Evolutionary conservation across 2,888 invertebrate species (phyloP).

Genomic region (Eubasilissa splendida): DNA sequence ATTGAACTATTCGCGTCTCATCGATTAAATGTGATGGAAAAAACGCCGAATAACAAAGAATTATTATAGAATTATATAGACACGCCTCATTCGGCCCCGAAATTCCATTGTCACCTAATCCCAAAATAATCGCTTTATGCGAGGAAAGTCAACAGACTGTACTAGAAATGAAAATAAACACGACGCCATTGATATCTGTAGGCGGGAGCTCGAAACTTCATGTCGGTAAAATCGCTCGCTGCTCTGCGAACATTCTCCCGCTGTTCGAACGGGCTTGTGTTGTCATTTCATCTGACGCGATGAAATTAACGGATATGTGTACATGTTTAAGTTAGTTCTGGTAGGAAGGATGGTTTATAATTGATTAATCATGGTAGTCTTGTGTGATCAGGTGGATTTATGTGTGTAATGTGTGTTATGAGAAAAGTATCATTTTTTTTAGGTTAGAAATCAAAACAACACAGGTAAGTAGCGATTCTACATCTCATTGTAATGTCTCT

Average conservation of each 20-base stretch:
- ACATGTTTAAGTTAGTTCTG: no score
- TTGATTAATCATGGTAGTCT: no score
- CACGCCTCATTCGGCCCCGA: constrained; percentile 2
- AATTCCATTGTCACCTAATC: constrained; percentile 17
- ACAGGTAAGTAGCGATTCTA: no score
- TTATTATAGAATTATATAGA: constrained; percentile 1
- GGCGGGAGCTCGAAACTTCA: constrained; percentile 9
- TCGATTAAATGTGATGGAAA: not conserved
- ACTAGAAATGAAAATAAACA: constrained; percentile 37
- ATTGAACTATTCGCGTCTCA: no score
- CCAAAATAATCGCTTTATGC: constrained; percentile 13
- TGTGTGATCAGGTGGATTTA: no score
- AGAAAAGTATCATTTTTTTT: no score
- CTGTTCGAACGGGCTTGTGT: not conserved
- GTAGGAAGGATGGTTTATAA: no score
- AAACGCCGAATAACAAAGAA: not conserved
- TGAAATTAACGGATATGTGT: no score
- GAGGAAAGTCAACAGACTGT: constrained; percentile 33
- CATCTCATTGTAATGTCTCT: no score
- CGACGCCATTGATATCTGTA: constrained; percentile 15
- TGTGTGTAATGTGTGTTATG: no score
- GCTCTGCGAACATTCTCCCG: not conserved
- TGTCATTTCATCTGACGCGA: no score
- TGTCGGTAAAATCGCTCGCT: constrained; percentile 15
- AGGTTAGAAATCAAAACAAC: no score